Evolutionary conservation across 2,113 vertebrate species (phyloP), one percentile per base, ranked within the genome.

Genomic region (Sciurus niger): DNA sequence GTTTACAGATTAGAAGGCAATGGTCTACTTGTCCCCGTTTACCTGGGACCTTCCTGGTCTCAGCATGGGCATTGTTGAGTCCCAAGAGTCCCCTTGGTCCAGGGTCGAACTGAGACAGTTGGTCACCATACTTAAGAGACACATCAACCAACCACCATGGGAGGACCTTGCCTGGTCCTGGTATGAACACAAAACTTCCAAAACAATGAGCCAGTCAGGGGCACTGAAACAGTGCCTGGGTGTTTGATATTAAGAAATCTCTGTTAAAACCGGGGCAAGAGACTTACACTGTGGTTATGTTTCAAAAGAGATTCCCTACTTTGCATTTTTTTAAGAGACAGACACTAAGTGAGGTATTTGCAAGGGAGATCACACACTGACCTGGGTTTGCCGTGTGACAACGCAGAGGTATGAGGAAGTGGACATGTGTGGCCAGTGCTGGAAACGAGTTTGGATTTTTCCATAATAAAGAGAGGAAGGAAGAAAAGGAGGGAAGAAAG

Each of bases 361-460:
- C 6, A 79, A 77, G 25, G 14, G 30, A 84, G 40, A 79, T 30
- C 55, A 34, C 34, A 43, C 6, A 60, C 13, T 13, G 51, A 78
- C 43, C 58, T 37, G 28, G 22, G 32, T 88, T 91, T 88, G 40
- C 77, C 46, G 79, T 55, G 24, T 37, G 82, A 43, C 53, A 63
- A 74, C 12, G 58, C 18, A 48, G 85, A 12, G 43, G 17, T 17
- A 6, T 11, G 13, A 67, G 51, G 51, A 55, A 46, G 30, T 30
- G 55, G 53, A 34, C 67, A 25, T 10, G 63, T 14, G 0, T 8
- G 63, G 92, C 17, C 0, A 58, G 32, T 7, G 34, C 58, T 24
- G 76, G 67, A 83, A 96, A 93, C 14, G 43, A 43, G 51, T 80
- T 84, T 84, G 55, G 32, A 16, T 60, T 82, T 91, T 88, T 65